These are phyloP conservation scores for Syngnathus floridae DNA, from an alignment of 2,113 vertebrate genomes.

Conservation along the genomic window DNA sequence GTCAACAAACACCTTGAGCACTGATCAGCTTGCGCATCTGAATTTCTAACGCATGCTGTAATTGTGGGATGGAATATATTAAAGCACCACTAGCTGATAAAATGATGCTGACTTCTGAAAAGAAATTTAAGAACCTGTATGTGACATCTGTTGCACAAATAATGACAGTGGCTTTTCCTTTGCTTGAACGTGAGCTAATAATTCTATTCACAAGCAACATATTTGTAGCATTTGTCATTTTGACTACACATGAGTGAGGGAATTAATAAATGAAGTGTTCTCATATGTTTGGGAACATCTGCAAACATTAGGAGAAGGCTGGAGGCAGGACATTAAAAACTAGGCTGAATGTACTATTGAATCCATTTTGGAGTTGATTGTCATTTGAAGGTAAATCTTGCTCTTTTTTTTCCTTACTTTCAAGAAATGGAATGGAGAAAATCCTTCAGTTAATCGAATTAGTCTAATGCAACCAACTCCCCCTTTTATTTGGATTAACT, in stretches of 20 bases:
- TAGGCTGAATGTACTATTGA: constrained; percentile 9
- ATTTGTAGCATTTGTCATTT: not conserved
- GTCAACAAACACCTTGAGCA: constrained; percentile 30
- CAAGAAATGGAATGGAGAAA: constrained; percentile 44
- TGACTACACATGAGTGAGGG: not conserved
- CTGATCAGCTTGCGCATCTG: not conserved
- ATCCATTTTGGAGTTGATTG: not conserved
- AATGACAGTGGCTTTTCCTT: not conserved
- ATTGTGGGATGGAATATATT: not conserved
- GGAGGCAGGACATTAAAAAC: constrained; percentile 11
- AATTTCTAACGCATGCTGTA: not conserved
- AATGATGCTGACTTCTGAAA: not conserved
- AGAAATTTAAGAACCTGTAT: not conserved
- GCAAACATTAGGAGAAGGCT: not conserved
- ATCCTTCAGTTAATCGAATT: constrained; percentile 51
- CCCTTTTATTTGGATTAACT: constrained; percentile 53
- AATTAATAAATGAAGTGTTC: not conserved
- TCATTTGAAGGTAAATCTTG: not conserved
- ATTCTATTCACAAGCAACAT: not conserved
- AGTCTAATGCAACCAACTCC: constrained; percentile 52
- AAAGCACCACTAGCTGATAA: not conserved
- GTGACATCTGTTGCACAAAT: not conserved
- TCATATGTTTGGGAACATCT: not conserved
- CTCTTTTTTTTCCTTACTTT: constrained; percentile 18
- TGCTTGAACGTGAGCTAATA: not conserved